Evolutionary conservation across 2,888 invertebrate genomes (phyloP).

Genomic region (Tetropium fuscum): DNA sequence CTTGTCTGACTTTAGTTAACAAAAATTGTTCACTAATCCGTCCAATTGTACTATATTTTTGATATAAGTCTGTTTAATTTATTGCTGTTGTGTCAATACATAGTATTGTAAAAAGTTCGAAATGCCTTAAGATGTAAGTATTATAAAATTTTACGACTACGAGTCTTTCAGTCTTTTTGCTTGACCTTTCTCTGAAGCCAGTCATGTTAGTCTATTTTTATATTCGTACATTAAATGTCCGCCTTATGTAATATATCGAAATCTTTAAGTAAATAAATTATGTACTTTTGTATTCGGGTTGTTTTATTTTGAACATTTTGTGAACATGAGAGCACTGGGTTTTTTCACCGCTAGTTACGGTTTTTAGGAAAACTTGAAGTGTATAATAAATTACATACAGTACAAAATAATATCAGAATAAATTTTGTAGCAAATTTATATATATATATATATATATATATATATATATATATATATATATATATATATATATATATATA

Average conservation of each 20-base stretch:
- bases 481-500: too few species aligned
- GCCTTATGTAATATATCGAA: slow-evolving; percentile 48
- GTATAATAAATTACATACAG: too few species aligned
- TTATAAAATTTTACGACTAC: slow-evolving; percentile 37
- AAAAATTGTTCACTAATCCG: slow-evolving; percentile 19
- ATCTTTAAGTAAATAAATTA: slow-evolving; percentile 45
- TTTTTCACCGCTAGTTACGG: too few species aligned
- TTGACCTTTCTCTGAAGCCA: slow-evolving; percentile 44
- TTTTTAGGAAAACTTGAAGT: too few species aligned
- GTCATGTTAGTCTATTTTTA: slow-evolving; percentile 43
- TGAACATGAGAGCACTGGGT: too few species aligned
- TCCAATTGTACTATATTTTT: slow-evolving; percentile 26
- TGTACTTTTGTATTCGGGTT: slow-evolving; percentile 39
- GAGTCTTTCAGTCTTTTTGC: slow-evolving; percentile 42
- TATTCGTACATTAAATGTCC: slow-evolving; percentile 41
- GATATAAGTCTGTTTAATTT: slow-evolving; percentile 29
- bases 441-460: not conserved
- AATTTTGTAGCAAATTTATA: not conserved
- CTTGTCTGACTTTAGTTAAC: slow-evolving; percentile 57
- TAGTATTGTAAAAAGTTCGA: slow-evolving; percentile 32
- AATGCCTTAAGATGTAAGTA: slow-evolving; percentile 26
- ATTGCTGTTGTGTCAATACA: slow-evolving; percentile 17
- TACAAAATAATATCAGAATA: too few species aligned
- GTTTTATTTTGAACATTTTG: slow-evolving; percentile 41
- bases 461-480: too few species aligned